Conservation (phyloP, 37 sponge, comb jelly and placozoan species). For the Aplysina aerophoba region DNA sequence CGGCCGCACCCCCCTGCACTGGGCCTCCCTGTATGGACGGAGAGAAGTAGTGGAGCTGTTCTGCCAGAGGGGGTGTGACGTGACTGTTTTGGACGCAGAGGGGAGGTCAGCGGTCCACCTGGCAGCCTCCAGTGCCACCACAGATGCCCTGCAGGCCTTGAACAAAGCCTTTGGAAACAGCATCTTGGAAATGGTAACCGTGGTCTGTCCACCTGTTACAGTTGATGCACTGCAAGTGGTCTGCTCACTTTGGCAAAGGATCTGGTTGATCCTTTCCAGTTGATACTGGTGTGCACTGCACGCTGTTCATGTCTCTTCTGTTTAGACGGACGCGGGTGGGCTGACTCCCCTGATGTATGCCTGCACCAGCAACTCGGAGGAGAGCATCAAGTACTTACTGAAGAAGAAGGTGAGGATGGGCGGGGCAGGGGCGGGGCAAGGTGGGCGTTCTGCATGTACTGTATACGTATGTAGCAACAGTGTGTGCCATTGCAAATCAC, state of each 20-base stretch:
- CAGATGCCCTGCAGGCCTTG: conserved; percentile 45
- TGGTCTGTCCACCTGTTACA: too few relatives aligned
- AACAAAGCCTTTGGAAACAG: conserved; percentile 32
- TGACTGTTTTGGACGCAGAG: background rate
- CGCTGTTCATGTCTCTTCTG: background rate
- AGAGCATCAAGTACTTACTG: conserved; percentile 59
- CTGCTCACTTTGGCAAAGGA: too few relatives aligned
- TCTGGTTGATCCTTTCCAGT: too few relatives aligned
- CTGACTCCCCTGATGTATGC: conserved; percentile 84
- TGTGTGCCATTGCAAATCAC: too few relatives aligned
- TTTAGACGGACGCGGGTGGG: conserved; percentile 47
- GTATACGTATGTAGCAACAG: too few relatives aligned
- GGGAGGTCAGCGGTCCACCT: conserved; percentile 59
- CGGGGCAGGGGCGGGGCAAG: background rate
- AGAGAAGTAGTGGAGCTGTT: conserved; percentile 12
- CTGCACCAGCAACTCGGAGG: conserved; percentile 47
- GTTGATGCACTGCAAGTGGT: too few relatives aligned
- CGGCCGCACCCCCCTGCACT: conserved; percentile 31
- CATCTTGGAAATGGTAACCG: conserved; percentile 5
- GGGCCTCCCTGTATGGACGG: conserved; percentile 23
- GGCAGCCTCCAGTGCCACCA: conserved; percentile 40
- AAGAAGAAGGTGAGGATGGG: conserved; percentile 70
- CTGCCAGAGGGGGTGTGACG: conserved; percentile 5
- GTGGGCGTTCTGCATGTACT: too few relatives aligned
- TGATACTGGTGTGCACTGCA: too few relatives aligned